These are phyloP conservation scores for Clusia tigrina DNA, from an alignment of 2,888 invertebrate genomes.

Conservation along the genomic window DNA sequence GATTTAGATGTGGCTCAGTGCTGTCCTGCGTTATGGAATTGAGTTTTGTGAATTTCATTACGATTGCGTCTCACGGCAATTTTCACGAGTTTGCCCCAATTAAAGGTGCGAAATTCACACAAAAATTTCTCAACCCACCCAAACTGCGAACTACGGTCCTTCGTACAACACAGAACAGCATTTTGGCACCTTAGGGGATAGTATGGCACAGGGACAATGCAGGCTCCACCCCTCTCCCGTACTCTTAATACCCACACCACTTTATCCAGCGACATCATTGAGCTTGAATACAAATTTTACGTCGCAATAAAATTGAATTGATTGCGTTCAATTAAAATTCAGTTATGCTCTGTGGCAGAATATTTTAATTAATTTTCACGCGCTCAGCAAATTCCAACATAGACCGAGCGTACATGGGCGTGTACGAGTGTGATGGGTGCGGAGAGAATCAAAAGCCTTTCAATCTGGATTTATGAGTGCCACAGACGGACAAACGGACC, in stretches of 20 bases:
- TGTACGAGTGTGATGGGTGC: no score
- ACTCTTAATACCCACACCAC: slow-evolving; percentile 6
- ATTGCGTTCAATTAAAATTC: slow-evolving; percentile 65
- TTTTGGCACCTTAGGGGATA: not conserved
- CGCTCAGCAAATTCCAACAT: slow-evolving; percentile 51
- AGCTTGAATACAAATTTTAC: slow-evolving; percentile 8
- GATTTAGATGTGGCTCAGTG: no score
- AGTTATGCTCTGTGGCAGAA: slow-evolving; percentile 58
- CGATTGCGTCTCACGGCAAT: slow-evolving; percentile 32
- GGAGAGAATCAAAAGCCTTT: not conserved
- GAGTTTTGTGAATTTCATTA: slow-evolving; percentile 43
- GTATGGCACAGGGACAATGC: not conserved
- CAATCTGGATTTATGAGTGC: not conserved
- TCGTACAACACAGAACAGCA: not conserved
- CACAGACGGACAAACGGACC: no score
- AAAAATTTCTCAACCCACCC: not conserved
- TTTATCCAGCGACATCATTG: not conserved
- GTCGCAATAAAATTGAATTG: slow-evolving; percentile 60
- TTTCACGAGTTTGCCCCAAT: not conserved
- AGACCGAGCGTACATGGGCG: not conserved
- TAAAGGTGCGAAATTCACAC: not conserved
- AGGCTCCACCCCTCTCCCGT: not conserved
- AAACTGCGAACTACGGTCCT: not conserved
- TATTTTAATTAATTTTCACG: slow-evolving; percentile 65
- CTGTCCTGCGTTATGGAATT: slow-evolving; percentile 30